A percentile compares a stretch with the other conserved stretches of the same genome.
Conservation (phyloP, 2,113 vertebrate species). For the Nannospalax galili region DNA sequence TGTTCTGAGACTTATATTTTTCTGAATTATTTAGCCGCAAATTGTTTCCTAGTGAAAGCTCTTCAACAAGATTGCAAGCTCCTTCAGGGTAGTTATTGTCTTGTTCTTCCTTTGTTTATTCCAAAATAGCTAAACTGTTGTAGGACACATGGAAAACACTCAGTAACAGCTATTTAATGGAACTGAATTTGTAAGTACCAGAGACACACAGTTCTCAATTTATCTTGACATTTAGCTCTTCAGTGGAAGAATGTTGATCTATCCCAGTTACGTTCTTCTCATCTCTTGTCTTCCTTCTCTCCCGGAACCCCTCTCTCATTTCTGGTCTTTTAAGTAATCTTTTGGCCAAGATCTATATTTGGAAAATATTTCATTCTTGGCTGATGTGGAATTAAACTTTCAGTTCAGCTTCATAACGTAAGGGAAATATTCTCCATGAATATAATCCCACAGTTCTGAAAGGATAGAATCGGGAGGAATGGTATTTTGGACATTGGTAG, state of each 20-base stretch:
- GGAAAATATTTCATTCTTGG: slow-evolving; percentile 26
- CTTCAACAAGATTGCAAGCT: not conserved
- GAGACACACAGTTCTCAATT: not conserved
- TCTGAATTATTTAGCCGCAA: not conserved
- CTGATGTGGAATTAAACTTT: slow-evolving; percentile 39
- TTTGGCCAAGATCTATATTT: not conserved
- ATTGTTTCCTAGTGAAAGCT: slow-evolving; percentile 16
- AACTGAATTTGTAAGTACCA: not conserved
- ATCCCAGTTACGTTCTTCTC: not conserved
- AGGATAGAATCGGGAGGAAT: not conserved
- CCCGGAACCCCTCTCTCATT: not conserved
- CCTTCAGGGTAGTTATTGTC: not conserved
- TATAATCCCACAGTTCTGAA: not conserved
- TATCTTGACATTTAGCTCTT: not conserved
- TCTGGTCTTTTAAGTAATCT: not conserved
- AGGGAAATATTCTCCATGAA: not conserved
- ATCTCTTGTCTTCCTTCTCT: accelerated
- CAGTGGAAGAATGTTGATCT: not conserved
- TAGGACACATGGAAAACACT: not conserved
- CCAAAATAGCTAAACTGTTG: not conserved
- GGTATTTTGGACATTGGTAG: not conserved
- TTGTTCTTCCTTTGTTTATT: slow-evolving; percentile 8
- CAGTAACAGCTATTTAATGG: not conserved
- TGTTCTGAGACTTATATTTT: slow-evolving; percentile 23
- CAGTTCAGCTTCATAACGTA: not conserved